Conservation (phyloP, 2,888 invertebrate genomes). For the Drosophila austrosaltans region DNA sequence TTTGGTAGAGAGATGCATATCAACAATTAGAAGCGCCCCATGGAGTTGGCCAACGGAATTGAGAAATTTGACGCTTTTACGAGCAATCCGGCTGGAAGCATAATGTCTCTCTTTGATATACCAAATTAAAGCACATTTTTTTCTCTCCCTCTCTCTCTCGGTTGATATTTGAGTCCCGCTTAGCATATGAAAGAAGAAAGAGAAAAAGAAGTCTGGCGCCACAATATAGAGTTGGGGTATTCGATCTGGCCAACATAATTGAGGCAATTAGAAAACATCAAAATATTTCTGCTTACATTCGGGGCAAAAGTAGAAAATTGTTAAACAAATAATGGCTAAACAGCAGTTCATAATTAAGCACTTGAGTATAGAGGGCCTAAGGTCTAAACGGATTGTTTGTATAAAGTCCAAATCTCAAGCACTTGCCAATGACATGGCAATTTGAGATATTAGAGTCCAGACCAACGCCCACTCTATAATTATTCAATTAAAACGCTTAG, state of each 20-base stretch:
- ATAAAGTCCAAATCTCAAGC: constrained; percentile 63
- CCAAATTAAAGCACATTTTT: constrained; percentile 75
- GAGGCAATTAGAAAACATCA: constrained; percentile 78
- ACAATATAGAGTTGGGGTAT: neutral
- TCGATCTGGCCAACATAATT: constrained; percentile 59
- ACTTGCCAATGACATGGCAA: constrained; percentile 60
- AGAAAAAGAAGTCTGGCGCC: constrained; percentile 56
- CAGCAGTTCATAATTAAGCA: constrained; percentile 72
- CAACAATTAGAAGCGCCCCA: constrained; percentile 51
- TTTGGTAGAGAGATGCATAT: constrained; percentile 40
- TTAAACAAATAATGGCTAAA: constrained; percentile 68
- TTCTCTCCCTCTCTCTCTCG: neutral
- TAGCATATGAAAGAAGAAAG: constrained; percentile 71
- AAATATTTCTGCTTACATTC: constrained; percentile 61
- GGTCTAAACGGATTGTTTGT: constrained; percentile 62
- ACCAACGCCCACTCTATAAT: constrained; percentile 71
- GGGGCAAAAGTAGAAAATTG: constrained; percentile 51
- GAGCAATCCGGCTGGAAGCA: constrained; percentile 49
- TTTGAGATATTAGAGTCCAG: constrained; percentile 22
- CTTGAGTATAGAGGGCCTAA: constrained; percentile 56
- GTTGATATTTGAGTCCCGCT: constrained; percentile 55
- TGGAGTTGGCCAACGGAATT: constrained; percentile 55
- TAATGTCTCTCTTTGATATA: constrained; percentile 78
- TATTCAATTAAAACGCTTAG: constrained; percentile 79
- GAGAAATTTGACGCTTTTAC: constrained; percentile 81